A percentile compares a stretch with the other conserved stretches of the same genome.
phyloP scores from a whole-genome alignment of 1,140 invertebrate genomes.

The Drosophila kepulauana region DNA sequence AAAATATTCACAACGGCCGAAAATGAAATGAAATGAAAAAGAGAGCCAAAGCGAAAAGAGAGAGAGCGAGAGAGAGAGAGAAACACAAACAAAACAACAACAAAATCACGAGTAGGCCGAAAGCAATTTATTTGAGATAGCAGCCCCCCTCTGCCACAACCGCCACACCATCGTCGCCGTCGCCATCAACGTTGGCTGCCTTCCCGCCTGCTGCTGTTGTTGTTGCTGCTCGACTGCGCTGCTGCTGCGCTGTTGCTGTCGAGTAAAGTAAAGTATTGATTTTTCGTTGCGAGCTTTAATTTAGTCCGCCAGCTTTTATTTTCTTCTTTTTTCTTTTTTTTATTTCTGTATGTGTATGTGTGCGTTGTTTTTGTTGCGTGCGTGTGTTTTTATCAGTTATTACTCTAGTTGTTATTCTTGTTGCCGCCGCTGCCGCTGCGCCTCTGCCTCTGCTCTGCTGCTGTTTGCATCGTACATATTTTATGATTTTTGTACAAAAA shows the following conservation, averaged over 20 bases:
- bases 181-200: not conserved
- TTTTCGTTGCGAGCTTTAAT: constrained; percentile 78
- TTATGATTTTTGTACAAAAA: constrained; percentile 55
- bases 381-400: constrained; percentile 62
- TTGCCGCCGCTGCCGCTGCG: constrained; percentile 9
- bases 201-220: constrained; percentile 2
- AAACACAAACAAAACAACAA: constrained; percentile 27
- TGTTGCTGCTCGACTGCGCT: constrained; percentile 45
- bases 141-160: constrained; percentile 22
- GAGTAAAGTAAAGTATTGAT: constrained; percentile 75
- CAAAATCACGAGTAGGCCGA: constrained; percentile 82
- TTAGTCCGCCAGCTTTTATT: constrained; percentile 63
- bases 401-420: constrained; percentile 50
- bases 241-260: constrained; percentile 36
- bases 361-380: constrained; percentile 39
- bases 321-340: constrained; percentile 16
- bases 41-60: constrained; percentile 36
- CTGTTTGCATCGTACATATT: constrained; percentile 24
- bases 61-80: constrained; percentile 12
- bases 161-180: constrained; percentile 5
- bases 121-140: constrained; percentile 83
- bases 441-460: constrained; percentile 32
- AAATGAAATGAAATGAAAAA: constrained; percentile 54
- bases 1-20: constrained; percentile 44
- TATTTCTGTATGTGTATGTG: constrained; percentile 27